Evolutionary conservation across 2,113 vertebrate species (phyloP), one percentile per base, ranked within the genome.

Genomic region (Chloebia gouldiae): DNA sequence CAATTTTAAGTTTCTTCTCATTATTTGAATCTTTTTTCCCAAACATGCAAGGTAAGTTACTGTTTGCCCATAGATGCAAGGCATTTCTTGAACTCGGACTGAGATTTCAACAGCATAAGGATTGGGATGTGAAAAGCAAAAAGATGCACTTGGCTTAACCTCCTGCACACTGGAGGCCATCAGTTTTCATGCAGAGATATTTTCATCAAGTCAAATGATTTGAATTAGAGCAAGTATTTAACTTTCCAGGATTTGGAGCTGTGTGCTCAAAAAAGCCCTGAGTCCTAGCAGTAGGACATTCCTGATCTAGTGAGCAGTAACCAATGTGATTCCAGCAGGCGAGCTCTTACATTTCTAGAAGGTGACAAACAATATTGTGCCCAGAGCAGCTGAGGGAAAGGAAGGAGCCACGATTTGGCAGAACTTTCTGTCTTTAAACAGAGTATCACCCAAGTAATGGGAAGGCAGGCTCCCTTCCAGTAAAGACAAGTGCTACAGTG

Each of bases 371-470:
- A 87, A 12, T 47, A 39, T 10, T 0, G 0, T 2, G 3, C 39
- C 54, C 79, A 80, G 92, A 93, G 71, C 88, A 94, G 71, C 75
- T 92, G 88, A 93, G 47, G 69, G 82, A 42, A 86, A 72, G 76
- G 81, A 94, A 45, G 82, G 83, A 93, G 63, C 63, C 37, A 53
- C 0, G 0, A n/a, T 92, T 94, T 96, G 90, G 90, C 90, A 95
- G 90, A 94, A 93, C 93, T 90, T 86, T 37, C 54, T 91, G 90
- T 94, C 92, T 92, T 15, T 57, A 50, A 93, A 65, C 85, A 93
- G 68, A 85, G 50, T 77, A 57, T 45, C 90, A 50, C 80, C 42
- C 59, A 63, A 79, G 79, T 56, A 56, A 66, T 88, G 76, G 76
- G 69, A 78, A 90, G 51, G 10, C 51, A 77, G 88, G 75, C 79